phyloP scores from a whole-genome alignment of 92 coral and sea anemone species.

The Blastomussa wellsi region DNA sequence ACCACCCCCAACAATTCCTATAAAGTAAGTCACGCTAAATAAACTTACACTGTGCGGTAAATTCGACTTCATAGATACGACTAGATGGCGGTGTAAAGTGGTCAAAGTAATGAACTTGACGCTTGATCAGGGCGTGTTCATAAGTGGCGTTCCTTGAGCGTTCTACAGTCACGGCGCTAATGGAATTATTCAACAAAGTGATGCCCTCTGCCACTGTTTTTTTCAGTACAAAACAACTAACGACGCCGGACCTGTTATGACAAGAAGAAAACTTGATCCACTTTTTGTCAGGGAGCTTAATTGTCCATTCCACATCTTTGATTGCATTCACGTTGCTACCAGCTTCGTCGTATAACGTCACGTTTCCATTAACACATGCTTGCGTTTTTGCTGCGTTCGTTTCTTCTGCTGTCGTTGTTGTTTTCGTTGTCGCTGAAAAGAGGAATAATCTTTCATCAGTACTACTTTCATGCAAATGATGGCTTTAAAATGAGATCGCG shows the following conservation, averaged over 20 bases:
- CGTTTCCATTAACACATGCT: background rate
- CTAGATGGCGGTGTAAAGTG: background rate
- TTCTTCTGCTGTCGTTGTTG: background rate
- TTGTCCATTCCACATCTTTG: background rate
- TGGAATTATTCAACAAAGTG: background rate
- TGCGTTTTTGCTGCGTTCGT: background rate
- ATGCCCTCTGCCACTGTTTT: background rate
- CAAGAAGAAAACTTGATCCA: background rate
- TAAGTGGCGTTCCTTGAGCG: background rate
- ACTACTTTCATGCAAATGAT: background rate
- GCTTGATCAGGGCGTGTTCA: background rate
- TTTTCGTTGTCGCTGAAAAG: background rate
- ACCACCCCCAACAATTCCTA: too few species aligned
- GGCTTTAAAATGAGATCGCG: background rate
- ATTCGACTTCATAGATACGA: background rate
- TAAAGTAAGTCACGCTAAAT: background rate
- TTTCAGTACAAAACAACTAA: background rate
- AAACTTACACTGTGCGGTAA: conserved; percentile 14
- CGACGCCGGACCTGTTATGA: background rate
- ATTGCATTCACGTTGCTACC: background rate
- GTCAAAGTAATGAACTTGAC: background rate
- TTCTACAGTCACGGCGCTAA: background rate
- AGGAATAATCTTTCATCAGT: background rate
- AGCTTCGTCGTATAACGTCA: background rate
- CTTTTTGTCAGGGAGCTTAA: background rate